These are phyloP conservation scores for Spodoptera litura DNA, from an alignment of 1,140 invertebrate species.

Conservation along the genomic window DNA sequence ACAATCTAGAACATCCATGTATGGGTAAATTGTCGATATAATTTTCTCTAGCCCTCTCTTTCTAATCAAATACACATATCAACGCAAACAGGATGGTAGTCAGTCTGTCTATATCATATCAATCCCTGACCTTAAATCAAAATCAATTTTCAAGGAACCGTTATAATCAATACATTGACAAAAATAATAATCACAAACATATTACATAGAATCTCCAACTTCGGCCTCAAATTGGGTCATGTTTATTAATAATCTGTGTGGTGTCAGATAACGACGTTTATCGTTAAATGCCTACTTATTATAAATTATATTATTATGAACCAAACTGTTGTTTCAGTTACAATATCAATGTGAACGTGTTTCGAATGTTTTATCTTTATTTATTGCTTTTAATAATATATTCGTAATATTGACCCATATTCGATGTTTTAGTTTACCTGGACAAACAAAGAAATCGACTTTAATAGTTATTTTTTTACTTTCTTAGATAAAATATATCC, in stretches of 20 bases:
- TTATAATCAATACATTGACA: background rate
- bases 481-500: too few relatives aligned
- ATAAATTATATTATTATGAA: conserved; percentile 18
- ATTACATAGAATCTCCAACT: conserved; percentile 12
- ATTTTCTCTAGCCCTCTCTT: too few relatives aligned
- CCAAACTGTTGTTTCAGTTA: conserved; percentile 1
- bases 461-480: background rate
- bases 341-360: conserved; percentile 9
- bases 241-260: conserved; percentile 36
- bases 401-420: conserved; percentile 36
- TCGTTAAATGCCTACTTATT: conserved; percentile 26
- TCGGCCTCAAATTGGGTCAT: conserved; percentile 44
- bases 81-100: too few relatives aligned
- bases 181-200: background rate
- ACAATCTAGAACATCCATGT: too few relatives aligned
- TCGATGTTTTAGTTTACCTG: background rate
- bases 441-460: background rate
- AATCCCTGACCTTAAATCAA: too few relatives aligned
- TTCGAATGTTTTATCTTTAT: conserved; percentile 35
- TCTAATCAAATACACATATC: too few relatives aligned
- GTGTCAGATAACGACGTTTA: conserved; percentile 34
- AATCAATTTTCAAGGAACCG: background rate
- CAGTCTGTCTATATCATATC: too few relatives aligned
- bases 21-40: too few relatives aligned
- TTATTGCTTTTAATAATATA: conserved; percentile 18